Base-by-base conservation (phyloP, 1,140 invertebrate genomes). In the Temnothorax curvispinosus region DNA sequence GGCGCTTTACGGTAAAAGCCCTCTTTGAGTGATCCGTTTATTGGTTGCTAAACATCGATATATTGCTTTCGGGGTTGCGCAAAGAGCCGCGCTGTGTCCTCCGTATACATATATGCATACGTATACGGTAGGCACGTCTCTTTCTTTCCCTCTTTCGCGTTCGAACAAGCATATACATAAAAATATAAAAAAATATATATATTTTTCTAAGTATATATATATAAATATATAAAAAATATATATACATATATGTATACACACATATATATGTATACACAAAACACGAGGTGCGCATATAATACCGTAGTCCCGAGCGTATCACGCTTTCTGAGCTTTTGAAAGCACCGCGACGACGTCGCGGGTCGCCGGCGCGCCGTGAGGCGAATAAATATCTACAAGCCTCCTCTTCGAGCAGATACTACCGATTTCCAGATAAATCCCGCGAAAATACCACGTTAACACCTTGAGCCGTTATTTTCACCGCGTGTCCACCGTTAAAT, bases 41-140 rank as follows among this genome's bases (percentile, higher is more conserved):
- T 95, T 95, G 95, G 95, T 95, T 95, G 94, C 95, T 95, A 95
- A 95, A 95, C 95, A 95, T 95, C 95, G 92, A 95, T 95, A 95
- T 94, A 95, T 95, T 95, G 95, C 94, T 94, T 94, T 93, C 88
- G 89, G 91, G 90, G 89, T 92, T 91, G 91, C 92, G 91, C 92
- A 94, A 94, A 94, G 93, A 94, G 94, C 87, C 85, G 90, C 88
- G 58, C 78, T 91, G 67, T 90, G 86, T 88, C 72, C 81, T 88
- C 89, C 77, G 86, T 88, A 91, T 91, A 74, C 72, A 87, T 72
- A 87, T 56, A 80, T 85, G 56, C 67, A 69, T 52, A 41, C 62
- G 82, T 86, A 91, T 87, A 85, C 72, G 71, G 47, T 47, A 56
- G 27, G 35, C 85, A 81, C 75, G 52, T 87, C 81, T 47, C 67